Evolutionary conservation across 2,797 vertebrate genomes (phyloP), one percentile per base, ranked within the genome.

Genomic region (Falco rusticolus): DNA sequence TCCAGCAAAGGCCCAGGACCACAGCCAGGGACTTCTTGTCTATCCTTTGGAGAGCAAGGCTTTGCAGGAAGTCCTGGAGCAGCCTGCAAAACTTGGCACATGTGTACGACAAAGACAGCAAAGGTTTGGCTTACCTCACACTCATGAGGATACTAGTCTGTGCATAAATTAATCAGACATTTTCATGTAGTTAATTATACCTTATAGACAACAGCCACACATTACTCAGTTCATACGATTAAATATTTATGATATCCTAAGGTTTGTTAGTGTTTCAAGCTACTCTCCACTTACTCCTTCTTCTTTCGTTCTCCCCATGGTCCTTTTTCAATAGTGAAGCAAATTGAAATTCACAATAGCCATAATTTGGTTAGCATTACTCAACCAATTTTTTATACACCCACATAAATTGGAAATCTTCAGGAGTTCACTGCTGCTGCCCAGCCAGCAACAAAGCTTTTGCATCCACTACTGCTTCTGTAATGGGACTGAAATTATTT

Each of bases 401-500:
- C 72, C 43, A 94, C 89, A 70, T 76, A 45, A 89, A 59, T 17
- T 84, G 76, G 63, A 95, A 92, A 87, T 57, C 93, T 94, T 91
- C 70, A 70, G 71, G 90, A 89, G 69, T 56, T 93, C 87, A 90
- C 43, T 1, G 5, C 54, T 92, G 31, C 79, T 90, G 59, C 53
- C 29, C 29, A 90, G 63, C 31, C 75, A 84, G 21, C 63, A 96
- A 79, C 74, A 95, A 93, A 89, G 56, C 3, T 93, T 79, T 87
- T 86, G 33, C 68, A 91, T 79, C 45, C 28, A 54, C 24, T 75
- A 69, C 59, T 43, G 66, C 18, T 95, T 94, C 37, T 92, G 43
- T 96, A 97, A 96, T 86, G 47, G 33, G 39, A 78, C 5, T 93
- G 20, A 92, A 95, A 89, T 94, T 43, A 78, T 77, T 97, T 91